Percentiles rank a stretch among this genome's conserved stretches.
Conservation (phyloP, 2,797 vertebrate genomes). For the Pristis pectinata region DNA sequence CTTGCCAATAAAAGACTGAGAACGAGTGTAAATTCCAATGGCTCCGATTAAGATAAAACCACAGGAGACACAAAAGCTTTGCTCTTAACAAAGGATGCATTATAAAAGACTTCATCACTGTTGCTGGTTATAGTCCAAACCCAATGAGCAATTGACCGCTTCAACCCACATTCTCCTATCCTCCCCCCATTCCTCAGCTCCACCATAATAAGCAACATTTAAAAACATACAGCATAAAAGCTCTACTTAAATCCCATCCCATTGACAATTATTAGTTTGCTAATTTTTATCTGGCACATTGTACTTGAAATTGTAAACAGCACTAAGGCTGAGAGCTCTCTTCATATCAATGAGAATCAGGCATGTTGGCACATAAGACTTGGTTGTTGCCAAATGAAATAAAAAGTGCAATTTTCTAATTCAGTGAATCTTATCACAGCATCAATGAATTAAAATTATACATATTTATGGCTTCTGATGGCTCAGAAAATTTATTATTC, state of each 20-base stretch:
- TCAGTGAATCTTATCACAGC: not conserved
- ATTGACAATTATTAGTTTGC: not conserved
- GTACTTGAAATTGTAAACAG: not conserved
- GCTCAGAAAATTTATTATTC: not conserved
- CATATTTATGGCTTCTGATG: not conserved
- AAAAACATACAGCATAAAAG: not conserved
- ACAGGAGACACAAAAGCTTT: slow-evolving; percentile 27
- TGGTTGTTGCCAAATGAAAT: not conserved
- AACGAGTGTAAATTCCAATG: slow-evolving; percentile 13
- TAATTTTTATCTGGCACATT: too few relatives aligned
- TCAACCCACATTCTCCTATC: not conserved
- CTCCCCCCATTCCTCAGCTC: not conserved
- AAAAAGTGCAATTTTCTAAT: not conserved
- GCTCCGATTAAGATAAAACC: slow-evolving; percentile 30
- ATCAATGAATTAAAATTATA: not conserved
- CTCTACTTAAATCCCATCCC: not conserved
- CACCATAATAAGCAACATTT: not conserved
- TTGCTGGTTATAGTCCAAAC: not conserved
- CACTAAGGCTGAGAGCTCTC: not conserved
- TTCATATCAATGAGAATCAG: not conserved
- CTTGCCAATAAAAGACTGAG: not conserved
- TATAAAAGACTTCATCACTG: slow-evolving; percentile 1
- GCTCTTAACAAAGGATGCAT: slow-evolving; percentile 30
- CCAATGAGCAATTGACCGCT: slow-evolving; percentile 4
- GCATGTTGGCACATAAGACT: not conserved